phyloP scores from a whole-genome alignment of 2,888 invertebrate species.

The Ferdinandea cuprea region DNA sequence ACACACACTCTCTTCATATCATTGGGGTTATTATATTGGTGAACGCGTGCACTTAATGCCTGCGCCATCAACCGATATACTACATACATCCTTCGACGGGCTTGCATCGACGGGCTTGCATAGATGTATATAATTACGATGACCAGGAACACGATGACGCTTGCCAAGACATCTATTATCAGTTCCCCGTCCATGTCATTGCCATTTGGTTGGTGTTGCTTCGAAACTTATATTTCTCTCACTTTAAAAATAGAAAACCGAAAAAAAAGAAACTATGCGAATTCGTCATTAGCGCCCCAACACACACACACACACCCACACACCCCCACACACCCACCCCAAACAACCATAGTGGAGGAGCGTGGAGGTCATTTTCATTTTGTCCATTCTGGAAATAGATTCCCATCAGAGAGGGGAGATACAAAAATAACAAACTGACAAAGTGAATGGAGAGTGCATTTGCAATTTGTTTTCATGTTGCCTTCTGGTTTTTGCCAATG shows the following conservation, averaged over 20 bases:
- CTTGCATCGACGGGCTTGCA: constrained; percentile 11
- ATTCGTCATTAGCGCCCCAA: constrained; percentile 27
- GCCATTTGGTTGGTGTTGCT: constrained; percentile 14
- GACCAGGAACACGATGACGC: constrained; percentile 16
- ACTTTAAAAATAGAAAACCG: constrained; percentile 19
- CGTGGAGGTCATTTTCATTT: constrained; percentile 51
- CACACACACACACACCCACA: not conserved
- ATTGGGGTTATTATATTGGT: not conserved
- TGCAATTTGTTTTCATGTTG: constrained; percentile 66
- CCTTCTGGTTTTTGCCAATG: constrained; percentile 27
- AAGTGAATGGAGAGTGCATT: constrained; percentile 51
- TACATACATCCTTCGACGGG: constrained; percentile 8
- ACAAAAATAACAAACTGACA: constrained; percentile 29
- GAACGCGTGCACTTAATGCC: constrained; percentile 16
- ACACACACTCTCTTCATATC: not conserved
- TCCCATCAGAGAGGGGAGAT: constrained; percentile 30
- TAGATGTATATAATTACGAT: constrained; percentile 30
- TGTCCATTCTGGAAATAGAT: constrained; percentile 57
- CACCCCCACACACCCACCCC: not conserved
- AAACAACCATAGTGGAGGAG: too few relatives aligned
- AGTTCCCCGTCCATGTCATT: constrained; percentile 27
- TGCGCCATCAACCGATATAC: not conserved
- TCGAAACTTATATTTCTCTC: constrained; percentile 9
- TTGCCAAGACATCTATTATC: constrained; percentile 40
- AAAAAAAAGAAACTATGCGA: constrained; percentile 1